These are phyloP conservation scores for Enteromius paludinosus DNA, from an alignment of 2,797 vertebrate genomes.

Conservation along the genomic window DNA sequence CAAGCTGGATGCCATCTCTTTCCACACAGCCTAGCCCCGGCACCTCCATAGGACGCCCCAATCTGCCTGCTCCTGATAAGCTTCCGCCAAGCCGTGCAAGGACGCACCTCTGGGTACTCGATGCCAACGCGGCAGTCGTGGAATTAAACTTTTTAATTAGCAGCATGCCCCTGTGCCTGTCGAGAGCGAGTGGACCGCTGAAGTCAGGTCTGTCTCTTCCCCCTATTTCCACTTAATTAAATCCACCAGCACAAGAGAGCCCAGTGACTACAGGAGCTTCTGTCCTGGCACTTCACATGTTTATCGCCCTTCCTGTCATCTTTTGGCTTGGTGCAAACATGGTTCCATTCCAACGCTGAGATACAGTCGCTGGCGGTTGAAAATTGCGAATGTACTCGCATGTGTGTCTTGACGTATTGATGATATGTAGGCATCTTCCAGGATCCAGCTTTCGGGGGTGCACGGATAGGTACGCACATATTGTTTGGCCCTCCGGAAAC, in stretches of 20 bases:
- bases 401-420: conserved; percentile 43
- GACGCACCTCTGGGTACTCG: conserved; percentile 75
- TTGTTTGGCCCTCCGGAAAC: conserved; percentile 58
- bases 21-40: conserved; percentile 2
- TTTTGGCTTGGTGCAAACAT: conserved; percentile 57
- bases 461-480: conserved; percentile 28
- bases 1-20: conserved; percentile 55
- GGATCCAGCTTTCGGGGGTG: conserved; percentile 52
- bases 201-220: conserved; percentile 66
- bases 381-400: conserved; percentile 43
- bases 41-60: conserved; percentile 68
- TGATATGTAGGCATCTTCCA: conserved; percentile 48
- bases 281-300: conserved; percentile 65
- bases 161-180: conserved; percentile 68
- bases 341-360: neutral
- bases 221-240: conserved; percentile 72
- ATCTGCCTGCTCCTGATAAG: conserved; percentile 81
- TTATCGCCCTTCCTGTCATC: conserved; percentile 66
- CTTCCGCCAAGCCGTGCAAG: conserved; percentile 74
- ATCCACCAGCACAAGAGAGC: conserved; percentile 64
- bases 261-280: conserved; percentile 59
- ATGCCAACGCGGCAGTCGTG: conserved; percentile 73
- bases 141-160: conserved; percentile 86
- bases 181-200: conserved; percentile 68
- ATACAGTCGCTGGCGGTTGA: neutral